phyloP scores from a whole-genome alignment of 2,888 invertebrate species.

The Eristalis tenax region DNA sequence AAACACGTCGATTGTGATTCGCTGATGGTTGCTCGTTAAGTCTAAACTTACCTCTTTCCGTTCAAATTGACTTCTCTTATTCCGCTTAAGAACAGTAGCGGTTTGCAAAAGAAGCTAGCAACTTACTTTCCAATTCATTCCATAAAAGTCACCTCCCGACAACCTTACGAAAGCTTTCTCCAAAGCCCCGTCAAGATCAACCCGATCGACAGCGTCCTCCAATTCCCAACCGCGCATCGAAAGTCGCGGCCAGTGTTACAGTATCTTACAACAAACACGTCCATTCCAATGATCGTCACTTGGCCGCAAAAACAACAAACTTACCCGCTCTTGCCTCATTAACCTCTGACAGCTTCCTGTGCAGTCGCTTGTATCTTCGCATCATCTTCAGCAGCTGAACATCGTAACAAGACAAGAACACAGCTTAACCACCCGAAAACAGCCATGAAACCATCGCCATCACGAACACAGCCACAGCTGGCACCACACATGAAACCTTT shows the following conservation, averaged over 20 bases:
- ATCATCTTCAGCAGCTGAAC: constrained; percentile 48
- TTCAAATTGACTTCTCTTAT: too few species aligned
- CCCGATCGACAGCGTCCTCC: too few species aligned
- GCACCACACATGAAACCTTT: constrained; percentile 17
- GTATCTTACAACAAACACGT: constrained; percentile 14
- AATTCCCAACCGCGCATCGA: too few species aligned
- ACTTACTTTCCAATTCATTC: too few species aligned
- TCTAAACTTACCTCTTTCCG: too few species aligned
- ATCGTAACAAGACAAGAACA: constrained; percentile 64
- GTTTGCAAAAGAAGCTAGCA: too few species aligned
- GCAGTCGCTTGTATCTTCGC: constrained; percentile 57
- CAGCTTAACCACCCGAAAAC: constrained; percentile 58
- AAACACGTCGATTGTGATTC: too few species aligned
- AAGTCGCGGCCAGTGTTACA: constrained; percentile 7
- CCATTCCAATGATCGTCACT: constrained; percentile 40
- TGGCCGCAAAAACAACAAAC: constrained; percentile 9
- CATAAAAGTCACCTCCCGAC: too few species aligned
- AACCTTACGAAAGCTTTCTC: too few species aligned
- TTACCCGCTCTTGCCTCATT: constrained; percentile 74
- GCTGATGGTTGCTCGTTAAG: too few species aligned
- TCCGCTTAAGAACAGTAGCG: too few species aligned
- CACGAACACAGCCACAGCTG: constrained; percentile 7
- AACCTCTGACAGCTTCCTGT: constrained; percentile 75
- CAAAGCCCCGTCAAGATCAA: too few species aligned
- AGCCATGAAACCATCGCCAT: constrained; percentile 58